Evolutionary conservation across 2,888 invertebrate species (phyloP).

Genomic region (Hemaris fuciformis): DNA sequence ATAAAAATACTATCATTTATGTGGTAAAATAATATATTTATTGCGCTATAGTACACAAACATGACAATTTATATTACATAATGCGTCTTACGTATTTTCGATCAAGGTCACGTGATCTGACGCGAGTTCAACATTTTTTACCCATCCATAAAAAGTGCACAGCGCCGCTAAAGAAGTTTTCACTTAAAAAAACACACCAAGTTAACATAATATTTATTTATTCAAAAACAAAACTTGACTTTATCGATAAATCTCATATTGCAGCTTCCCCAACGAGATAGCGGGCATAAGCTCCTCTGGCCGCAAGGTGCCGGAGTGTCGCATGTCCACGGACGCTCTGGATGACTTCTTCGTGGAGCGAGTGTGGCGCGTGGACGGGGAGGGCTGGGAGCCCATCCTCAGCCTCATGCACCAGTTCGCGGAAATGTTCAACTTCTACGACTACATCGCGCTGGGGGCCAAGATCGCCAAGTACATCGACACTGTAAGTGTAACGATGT

Average conservation of each 20-base stretch:
- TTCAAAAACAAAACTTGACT: neutral
- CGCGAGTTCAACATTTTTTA: too few species aligned
- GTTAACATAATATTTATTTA: neutral
- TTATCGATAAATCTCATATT: too few species aligned
- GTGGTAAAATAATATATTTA: too few species aligned
- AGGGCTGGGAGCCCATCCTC: conserved; percentile 55
- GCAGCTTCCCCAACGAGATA: conserved; percentile 53
- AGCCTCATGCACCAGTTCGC: conserved; percentile 61
- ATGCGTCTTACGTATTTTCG: too few species aligned
- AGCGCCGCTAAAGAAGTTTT: too few species aligned
- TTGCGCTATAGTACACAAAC: too few species aligned
- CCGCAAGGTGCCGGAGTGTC: conserved; percentile 61
- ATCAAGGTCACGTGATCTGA: too few species aligned
- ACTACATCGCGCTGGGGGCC: conserved; percentile 54
- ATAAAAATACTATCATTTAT: too few species aligned
- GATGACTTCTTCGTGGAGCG: conserved; percentile 59
- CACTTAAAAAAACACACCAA: too few species aligned
- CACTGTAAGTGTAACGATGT: conserved; percentile 45
- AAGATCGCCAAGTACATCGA: conserved; percentile 67
- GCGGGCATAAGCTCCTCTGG: conserved; percentile 38
- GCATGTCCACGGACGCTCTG: conserved; percentile 31
- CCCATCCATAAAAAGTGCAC: too few species aligned
- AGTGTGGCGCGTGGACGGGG: conserved; percentile 42
- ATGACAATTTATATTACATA: too few species aligned
- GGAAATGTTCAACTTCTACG: conserved; percentile 54